Evolutionary conservation across 2,888 invertebrate genomes (phyloP), one percentile per base, ranked within the genome.

Genomic region (Erebia aethiops): DNA sequence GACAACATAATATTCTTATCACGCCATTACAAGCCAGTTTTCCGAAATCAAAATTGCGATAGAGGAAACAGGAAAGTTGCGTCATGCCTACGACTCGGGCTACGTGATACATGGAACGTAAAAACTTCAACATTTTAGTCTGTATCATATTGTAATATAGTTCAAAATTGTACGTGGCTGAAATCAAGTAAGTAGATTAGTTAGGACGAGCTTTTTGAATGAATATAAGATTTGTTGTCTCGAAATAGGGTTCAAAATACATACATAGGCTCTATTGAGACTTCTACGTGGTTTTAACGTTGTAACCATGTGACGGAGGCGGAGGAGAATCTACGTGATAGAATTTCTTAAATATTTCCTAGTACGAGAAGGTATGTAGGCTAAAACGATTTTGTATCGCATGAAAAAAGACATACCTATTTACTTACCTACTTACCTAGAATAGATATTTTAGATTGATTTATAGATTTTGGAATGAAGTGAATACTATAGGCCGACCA

Each of bases 61-160:
- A 49, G 46, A 65, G 71, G 67, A 57, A 70, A 67, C 67, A 67
- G 72, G 63, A 70, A 72, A 72, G 46, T 57, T 49, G 18, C 10
- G 67, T 57, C 64, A 64, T 52, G 64, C 21, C 62, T 49, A 49
- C 21, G 26, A 54, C 8, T 26, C 11, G 56, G n/a, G 46, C 67
- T 72, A 72, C 72, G 72, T 72, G 72, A 60, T 21, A 14, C 13
- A 16, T 49, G 8, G 16, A 60, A 64, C 70, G 70, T 72, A 67
- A n/a, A 35, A n/a, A 26, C 14, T 14, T 13, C 14, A 35, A 58
- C 1, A 4, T 35, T 58, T 58, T 16, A 54, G 7, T n/a, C 51
- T 51, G 14, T 51, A 51, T 51, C 2, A 5, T 7, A 7, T n/a
- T 13, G 56, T 21, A 21, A 56, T 56, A 56, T 13, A 56, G 56